These are phyloP conservation scores for Sylvietta virens DNA, from an alignment of 2,113 vertebrate genomes.

Conservation along the genomic window DNA sequence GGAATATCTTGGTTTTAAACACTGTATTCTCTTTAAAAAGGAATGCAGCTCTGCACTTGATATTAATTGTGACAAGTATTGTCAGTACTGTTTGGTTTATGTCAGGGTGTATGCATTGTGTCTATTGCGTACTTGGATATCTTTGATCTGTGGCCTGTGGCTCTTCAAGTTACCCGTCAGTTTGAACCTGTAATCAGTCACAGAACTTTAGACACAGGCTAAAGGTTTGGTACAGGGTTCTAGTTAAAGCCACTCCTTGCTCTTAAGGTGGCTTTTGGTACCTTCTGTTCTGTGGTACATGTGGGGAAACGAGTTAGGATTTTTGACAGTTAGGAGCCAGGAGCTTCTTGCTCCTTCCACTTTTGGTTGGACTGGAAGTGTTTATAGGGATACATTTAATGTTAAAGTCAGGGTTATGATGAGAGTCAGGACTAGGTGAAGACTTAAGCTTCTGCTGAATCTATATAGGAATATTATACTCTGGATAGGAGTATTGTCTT, in stretches of 20 bases:
- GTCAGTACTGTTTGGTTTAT: neutral
- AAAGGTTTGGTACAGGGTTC: neutral
- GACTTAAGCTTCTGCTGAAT: neutral
- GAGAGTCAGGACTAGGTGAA: neutral
- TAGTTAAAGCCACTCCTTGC: neutral
- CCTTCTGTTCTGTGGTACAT: neutral
- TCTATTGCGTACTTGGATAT: neutral
- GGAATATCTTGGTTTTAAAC: neutral
- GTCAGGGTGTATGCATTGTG: neutral
- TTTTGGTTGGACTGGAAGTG: neutral
- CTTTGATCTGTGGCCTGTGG: constrained; percentile 6
- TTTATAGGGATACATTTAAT: neutral
- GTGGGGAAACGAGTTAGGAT: neutral
- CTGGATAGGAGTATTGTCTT: neutral
- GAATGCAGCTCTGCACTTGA: neutral
- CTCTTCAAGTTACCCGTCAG: neutral
- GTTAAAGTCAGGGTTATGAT: neutral
- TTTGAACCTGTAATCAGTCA: neutral
- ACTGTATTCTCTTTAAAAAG: neutral
- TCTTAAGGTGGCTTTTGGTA: neutral
- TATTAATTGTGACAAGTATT: neutral
- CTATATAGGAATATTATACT: neutral
- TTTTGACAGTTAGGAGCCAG: neutral
- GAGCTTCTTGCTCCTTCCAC: neutral
- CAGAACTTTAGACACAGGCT: neutral